Conservation (phyloP, 2,888 invertebrate genomes). For the Tryphoninae sp. region DNA sequence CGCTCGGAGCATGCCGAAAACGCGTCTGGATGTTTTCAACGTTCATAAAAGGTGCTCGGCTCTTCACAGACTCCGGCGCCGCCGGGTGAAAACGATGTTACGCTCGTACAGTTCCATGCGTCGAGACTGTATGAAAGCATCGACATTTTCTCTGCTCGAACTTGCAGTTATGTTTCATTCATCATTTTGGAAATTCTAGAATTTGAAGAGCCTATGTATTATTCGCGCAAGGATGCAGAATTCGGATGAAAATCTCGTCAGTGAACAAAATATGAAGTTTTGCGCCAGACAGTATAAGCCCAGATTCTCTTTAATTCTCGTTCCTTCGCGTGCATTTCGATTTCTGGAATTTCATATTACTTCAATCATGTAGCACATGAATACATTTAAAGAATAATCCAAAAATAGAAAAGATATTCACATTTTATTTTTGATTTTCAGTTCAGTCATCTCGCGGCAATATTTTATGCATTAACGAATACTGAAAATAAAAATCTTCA, state of each 20-base stretch:
- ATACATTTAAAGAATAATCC: too few relatives aligned
- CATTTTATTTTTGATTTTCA: too few relatives aligned
- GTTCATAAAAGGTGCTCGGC: background rate
- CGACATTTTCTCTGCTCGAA: background rate
- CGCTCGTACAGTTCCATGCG: background rate
- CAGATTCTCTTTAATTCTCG: too few relatives aligned
- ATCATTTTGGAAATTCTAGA: constrained; percentile 1
- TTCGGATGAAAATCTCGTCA: background rate
- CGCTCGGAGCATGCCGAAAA: constrained; percentile 38
- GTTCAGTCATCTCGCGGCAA: too few relatives aligned
- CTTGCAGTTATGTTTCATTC: constrained; percentile 4
- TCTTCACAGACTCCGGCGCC: background rate
- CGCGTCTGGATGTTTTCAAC: constrained; percentile 34
- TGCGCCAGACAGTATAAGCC: too few relatives aligned
- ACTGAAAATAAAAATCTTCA: too few relatives aligned
- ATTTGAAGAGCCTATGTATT: background rate
- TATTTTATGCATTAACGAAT: too few relatives aligned
- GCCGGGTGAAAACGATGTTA: background rate
- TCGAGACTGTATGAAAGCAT: background rate
- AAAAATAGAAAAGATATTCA: too few relatives aligned
- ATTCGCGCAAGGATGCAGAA: background rate
- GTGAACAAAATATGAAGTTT: background rate
- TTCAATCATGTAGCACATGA: too few relatives aligned
- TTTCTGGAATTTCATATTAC: too few relatives aligned
- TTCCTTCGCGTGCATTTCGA: too few relatives aligned